Conservation (phyloP, 1,140 invertebrate species). For the Drosophila yakuba region DNA sequence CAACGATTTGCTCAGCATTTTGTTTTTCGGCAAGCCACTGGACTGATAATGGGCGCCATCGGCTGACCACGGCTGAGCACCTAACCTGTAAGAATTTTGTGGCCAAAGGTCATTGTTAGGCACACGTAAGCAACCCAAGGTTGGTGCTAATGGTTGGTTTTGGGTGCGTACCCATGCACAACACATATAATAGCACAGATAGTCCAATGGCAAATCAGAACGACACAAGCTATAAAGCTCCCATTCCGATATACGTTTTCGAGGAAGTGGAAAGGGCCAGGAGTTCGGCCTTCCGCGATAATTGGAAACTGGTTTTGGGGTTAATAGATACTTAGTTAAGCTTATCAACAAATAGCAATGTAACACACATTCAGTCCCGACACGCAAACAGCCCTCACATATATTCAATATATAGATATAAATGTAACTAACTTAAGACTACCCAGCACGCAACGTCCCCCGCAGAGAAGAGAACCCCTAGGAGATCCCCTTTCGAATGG, state of each 20-base stretch:
- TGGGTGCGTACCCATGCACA: slow-evolving; percentile 18
- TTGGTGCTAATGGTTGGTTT: slow-evolving; percentile 59
- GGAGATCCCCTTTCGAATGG: slow-evolving; percentile 34
- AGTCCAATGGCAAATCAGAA: slow-evolving; percentile 15
- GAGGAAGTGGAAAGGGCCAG: background rate
- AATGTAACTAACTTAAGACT: slow-evolving; percentile 68
- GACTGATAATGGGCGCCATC: slow-evolving; percentile 52
- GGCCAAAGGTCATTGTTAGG: slow-evolving; percentile 64
- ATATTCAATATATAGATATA: slow-evolving; percentile 59
- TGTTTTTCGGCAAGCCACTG: slow-evolving; percentile 80
- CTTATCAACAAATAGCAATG: slow-evolving; percentile 49
- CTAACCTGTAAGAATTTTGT: slow-evolving; percentile 57
- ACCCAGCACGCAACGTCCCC: slow-evolving; percentile 36
- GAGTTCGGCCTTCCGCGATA: background rate
- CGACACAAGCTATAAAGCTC: slow-evolving; percentile 21
- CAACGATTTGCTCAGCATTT: slow-evolving; percentile 84
- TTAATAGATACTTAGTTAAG: slow-evolving; percentile 41
- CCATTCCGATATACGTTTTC: background rate
- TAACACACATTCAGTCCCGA: slow-evolving; percentile 50
- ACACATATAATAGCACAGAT: slow-evolving; percentile 9
- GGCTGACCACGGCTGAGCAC: slow-evolving; percentile 28
- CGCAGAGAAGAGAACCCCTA: slow-evolving; percentile 23
- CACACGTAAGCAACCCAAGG: slow-evolving; percentile 58
- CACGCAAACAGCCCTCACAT: slow-evolving; percentile 24
- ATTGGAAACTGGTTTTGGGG: background rate